Evolutionary conservation across 2,888 invertebrate species (phyloP).

Genomic region (Pilophorus perplexus): DNA sequence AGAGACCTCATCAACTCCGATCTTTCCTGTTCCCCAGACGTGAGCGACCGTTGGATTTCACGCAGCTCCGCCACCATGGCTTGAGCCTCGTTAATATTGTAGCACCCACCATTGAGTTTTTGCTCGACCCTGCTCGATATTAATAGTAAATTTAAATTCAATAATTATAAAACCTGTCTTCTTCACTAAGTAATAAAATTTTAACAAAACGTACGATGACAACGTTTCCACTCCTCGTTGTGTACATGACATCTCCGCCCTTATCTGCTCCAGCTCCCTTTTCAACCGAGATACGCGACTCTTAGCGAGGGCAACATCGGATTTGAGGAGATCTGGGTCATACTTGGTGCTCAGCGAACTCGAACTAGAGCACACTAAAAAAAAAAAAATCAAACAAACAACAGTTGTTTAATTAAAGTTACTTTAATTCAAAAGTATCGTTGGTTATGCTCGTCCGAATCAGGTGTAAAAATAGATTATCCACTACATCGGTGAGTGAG

Average conservation of each 20-base stretch:
- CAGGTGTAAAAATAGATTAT: too few relatives aligned
- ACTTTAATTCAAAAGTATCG: too few relatives aligned
- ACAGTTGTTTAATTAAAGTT: too few relatives aligned
- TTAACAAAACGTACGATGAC: conserved; percentile 81
- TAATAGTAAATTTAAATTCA: too few relatives aligned
- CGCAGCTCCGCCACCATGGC: conserved; percentile 92
- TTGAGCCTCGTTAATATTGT: conserved; percentile 90
- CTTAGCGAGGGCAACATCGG: conserved; percentile 85
- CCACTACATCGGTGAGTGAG: too few relatives aligned
- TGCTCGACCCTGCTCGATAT: conserved; percentile 71
- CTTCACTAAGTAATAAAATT: not conserved
- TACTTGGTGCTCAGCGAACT: conserved; percentile 87
- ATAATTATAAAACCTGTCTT: too few relatives aligned
- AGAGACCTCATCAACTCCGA: conserved; percentile 91
- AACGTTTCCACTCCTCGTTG: conserved; percentile 90
- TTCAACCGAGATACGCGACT: conserved; percentile 84
- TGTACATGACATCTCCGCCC: conserved; percentile 87
- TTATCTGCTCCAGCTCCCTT: conserved; percentile 85
- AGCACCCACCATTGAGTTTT: conserved; percentile 82
- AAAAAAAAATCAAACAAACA: too few relatives aligned
- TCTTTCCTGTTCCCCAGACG: conserved; percentile 89
- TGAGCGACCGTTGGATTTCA: conserved; percentile 87
- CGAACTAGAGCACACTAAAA: conserved; percentile 78
- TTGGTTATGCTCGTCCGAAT: too few relatives aligned
- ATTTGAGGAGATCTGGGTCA: conserved; percentile 89